Conservation (phyloP, 35 echinoderm and acorn worm species). For the Ptychodera flava region DNA sequence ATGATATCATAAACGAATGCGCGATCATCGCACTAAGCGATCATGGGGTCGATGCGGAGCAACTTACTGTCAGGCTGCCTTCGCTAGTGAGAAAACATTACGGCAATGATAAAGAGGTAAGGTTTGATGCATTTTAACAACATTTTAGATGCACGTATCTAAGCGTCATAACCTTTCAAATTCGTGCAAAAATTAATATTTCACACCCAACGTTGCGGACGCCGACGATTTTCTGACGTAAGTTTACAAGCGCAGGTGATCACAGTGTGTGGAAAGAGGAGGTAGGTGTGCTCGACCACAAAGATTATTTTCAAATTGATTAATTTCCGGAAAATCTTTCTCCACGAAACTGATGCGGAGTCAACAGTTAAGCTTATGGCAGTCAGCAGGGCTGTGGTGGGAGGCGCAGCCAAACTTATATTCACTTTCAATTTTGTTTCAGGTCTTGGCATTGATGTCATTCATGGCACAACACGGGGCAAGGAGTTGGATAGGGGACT, state of each 20-base stretch:
- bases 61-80: background rate
- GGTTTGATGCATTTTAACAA: background rate
- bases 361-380: no score
- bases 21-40: background rate
- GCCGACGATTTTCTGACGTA: no score
- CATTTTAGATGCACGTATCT: background rate
- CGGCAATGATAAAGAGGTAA: background rate
- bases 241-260: no score
- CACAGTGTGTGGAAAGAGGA: no score
- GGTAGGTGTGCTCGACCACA: no score
- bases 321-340: no score
- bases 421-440: background rate
- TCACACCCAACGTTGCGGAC: background rate
- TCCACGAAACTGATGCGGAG: no score
- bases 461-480: background rate
- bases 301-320: no score
- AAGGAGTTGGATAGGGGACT: background rate
- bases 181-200: background rate
- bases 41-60: background rate
- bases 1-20: background rate
- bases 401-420: background rate
- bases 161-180: background rate
- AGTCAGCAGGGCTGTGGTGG: background rate
- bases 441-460: background rate
- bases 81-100: background rate